Evolutionary conservation across 2,797 vertebrate species (phyloP), one percentile per base, ranked within the genome.

Genomic region (Clarias fuscus): DNA sequence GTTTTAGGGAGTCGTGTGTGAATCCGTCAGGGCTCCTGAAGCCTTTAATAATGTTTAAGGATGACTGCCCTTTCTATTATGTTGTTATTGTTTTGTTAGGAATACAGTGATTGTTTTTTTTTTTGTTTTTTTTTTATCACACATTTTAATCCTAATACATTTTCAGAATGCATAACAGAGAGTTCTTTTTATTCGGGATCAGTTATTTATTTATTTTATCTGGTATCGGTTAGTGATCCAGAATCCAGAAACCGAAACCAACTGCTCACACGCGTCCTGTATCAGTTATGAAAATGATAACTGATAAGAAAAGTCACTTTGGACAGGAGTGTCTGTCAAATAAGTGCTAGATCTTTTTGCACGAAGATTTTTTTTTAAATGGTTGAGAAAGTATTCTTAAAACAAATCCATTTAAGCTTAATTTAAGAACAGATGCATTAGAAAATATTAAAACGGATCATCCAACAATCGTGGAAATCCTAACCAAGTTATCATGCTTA

Each of bases 1-100:
- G 91, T 76, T 65, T 81, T 65, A 81, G 30, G 33, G 67, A 27
- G 75, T 59, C 13, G 20, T 58, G 65, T 33, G 65, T 37, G 81
- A 70, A 17, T 70, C 56, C 33, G 27, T 68, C 48, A 78, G 27
- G 56, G 75, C 75, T 59, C 11, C 43, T 30, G n/a, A 30, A 58
- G n/a, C 22, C 33, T 13, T 78, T 61, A 61, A 61, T 76, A 33
- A 77, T 77, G 53, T 77, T 77, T 33, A 77, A 33, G 53, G 75
- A 6, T 33, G 53, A 33, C 53, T 27, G 27, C 15, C n/a, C 10
- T 77, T 33, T 33, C 4, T 11, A 22, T 77, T 33, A 58, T 59
- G 17, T 8, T 30, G 14, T 56, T 56, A 30, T 77, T 58, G 14
- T 59, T 33, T 30, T 58, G 6, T 14, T 18, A 40, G 5, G 10